These are phyloP conservation scores for Carposina sasakii DNA, from an alignment of 1,140 invertebrate species.

Conservation along the genomic window DNA sequence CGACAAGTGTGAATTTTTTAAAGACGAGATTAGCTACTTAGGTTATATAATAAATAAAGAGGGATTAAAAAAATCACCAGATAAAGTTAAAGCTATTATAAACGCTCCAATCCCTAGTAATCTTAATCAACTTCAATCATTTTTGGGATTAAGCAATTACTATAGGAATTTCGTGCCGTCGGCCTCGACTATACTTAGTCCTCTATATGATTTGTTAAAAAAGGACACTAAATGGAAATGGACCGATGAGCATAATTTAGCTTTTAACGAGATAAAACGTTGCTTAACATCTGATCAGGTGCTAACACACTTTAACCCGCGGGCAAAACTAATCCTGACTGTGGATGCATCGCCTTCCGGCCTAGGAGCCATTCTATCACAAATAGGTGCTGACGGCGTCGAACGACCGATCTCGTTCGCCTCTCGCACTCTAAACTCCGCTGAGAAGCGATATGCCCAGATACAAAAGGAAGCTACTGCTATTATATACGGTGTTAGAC, in stretches of 20 bases:
- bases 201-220: slow-evolving; percentile 32
- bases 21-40: background rate
- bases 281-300: slow-evolving; percentile 24
- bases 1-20: background rate
- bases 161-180: slow-evolving; percentile 58
- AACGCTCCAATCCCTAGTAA: slow-evolving; percentile 37
- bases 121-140: slow-evolving; percentile 42
- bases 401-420: slow-evolving; percentile 50
- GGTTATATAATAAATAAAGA: background rate
- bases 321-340: slow-evolving; percentile 30
- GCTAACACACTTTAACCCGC: slow-evolving; percentile 45
- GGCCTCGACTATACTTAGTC: slow-evolving; percentile 34
- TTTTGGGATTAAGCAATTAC: slow-evolving; percentile 62
- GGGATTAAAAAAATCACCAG: background rate
- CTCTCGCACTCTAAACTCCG: slow-evolving; percentile 46
- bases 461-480: slow-evolving; percentile 62
- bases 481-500: slow-evolving; percentile 50
- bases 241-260: slow-evolving; percentile 19
- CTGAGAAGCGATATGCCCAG: slow-evolving; percentile 57
- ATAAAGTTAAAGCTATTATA: slow-evolving; percentile 2
- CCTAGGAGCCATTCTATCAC: slow-evolving; percentile 29
- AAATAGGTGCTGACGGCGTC: slow-evolving; percentile 16
- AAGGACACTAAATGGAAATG: slow-evolving; percentile 21
- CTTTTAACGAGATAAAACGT: slow-evolving; percentile 29
- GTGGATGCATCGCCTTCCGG: slow-evolving; percentile 32